Percentiles rank a stretch among this genome's conserved stretches.
Evolutionary conservation across 2,797 vertebrate genomes (phyloP).

Genomic region (Poeciliopsis gracilis): DNA sequence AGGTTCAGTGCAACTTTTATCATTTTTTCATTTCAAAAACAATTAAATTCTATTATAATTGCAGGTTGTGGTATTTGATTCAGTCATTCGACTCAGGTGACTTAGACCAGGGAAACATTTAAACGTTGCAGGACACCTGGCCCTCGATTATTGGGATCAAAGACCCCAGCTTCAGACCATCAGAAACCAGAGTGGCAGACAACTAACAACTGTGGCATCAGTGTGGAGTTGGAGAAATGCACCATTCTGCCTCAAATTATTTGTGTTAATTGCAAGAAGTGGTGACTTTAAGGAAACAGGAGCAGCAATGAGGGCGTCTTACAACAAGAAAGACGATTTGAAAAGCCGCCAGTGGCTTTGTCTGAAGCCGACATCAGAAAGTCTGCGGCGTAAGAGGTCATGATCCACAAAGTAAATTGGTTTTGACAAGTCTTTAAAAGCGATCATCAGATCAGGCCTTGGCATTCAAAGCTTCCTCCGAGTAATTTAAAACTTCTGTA

Average conservation of each 20-base stretch:
- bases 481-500: neutral
- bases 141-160: too few relatives aligned
- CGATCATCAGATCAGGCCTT: neutral
- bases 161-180: neutral
- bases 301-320: neutral
- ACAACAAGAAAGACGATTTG: neutral
- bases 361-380: neutral
- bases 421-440: neutral
- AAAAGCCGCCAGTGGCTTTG: neutral
- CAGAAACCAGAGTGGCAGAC: neutral
- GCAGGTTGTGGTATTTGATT: too few relatives aligned
- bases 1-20: too few relatives aligned
- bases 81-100: too few relatives aligned
- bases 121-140: neutral
- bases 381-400: neutral
- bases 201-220: neutral
- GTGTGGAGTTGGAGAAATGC: neutral
- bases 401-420: neutral
- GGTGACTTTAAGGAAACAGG: neutral
- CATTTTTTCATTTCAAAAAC: too few relatives aligned
- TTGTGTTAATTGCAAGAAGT: neutral
- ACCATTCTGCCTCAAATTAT: neutral
- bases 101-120: too few relatives aligned
- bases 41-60: too few relatives aligned
- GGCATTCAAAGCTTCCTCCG: neutral